Evolutionary conservation across 2,888 invertebrate species (phyloP).

Genomic region (Thymelicus lineola): DNA sequence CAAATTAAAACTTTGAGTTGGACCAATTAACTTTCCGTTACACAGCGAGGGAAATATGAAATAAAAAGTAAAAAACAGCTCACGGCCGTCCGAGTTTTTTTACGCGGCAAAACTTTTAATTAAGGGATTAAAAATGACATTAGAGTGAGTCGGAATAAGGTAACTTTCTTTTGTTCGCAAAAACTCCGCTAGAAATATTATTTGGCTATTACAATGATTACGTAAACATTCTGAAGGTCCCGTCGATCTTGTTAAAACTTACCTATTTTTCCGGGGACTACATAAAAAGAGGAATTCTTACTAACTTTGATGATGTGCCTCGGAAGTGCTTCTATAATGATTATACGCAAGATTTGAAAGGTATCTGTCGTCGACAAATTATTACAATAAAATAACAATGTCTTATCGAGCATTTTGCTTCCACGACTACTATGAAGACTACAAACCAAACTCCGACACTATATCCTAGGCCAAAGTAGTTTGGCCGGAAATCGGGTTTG

Average conservation of each 20-base stretch:
- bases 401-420: no score
- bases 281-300: conserved; percentile 17
- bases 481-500: no score
- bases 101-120: conserved; percentile 80
- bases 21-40: conserved; percentile 84
- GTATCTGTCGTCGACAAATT: no score
- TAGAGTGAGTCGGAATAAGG: conserved; percentile 75
- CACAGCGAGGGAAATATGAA: conserved; percentile 78
- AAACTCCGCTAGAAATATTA: conserved; percentile 58
- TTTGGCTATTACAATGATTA: conserved; percentile 54
- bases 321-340: no score
- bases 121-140: conserved; percentile 85
- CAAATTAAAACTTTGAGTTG: conserved; percentile 82
- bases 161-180: conserved; percentile 72
- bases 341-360: no score
- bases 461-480: no score
- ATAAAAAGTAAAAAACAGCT: conserved; percentile 82
- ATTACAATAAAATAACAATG: no score
- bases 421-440: no score
- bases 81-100: conserved; percentile 66
- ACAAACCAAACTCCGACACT: no score
- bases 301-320: no score
- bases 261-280: conserved; percentile 47
- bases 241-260: conserved; percentile 57
- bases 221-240: conserved; percentile 48